Percentiles rank a stretch among this genome's conserved stretches.
Conservation (phyloP, 2,113 vertebrate genomes). For the Thamnophis sirtalis region DNA sequence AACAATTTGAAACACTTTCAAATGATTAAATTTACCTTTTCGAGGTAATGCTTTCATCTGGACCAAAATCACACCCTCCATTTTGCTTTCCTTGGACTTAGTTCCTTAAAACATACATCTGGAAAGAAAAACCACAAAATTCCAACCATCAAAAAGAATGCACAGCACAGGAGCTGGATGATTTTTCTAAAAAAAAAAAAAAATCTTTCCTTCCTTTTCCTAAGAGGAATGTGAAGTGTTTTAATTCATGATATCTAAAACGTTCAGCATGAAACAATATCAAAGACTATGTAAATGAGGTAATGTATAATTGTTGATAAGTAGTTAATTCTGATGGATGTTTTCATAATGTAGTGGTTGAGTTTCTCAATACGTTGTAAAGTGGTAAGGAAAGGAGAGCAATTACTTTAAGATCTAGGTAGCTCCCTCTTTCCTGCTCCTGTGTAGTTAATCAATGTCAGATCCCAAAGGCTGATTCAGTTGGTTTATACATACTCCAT, state of each 20-base stretch:
- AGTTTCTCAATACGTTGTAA: neutral
- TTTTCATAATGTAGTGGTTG: constrained; percentile 1
- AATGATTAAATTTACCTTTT: constrained; percentile 5
- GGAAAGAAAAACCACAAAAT: constrained; percentile 58
- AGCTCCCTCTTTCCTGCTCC: constrained; percentile 17
- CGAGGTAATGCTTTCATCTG: neutral
- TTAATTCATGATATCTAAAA: rapidly evolving
- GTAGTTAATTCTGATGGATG: constrained; percentile 11
- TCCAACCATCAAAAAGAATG: constrained; percentile 29
- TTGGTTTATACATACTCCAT: constrained; percentile 51
- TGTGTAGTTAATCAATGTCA: constrained; percentile 53
- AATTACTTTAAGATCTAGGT: constrained; percentile 1
- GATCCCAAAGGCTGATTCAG: constrained; percentile 43
- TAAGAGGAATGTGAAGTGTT: neutral
- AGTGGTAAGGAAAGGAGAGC: neutral
- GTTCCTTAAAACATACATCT: constrained; percentile 37
- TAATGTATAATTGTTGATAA: neutral
- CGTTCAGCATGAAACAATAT: neutral
- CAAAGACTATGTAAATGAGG: constrained; percentile 13
- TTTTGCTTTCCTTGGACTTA: constrained; percentile 38
- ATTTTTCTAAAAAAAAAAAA: rapidly evolving
- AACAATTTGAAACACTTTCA: neutral
- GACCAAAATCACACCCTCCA: neutral
- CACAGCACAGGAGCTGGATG: neutral
- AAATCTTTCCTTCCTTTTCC: neutral